Conservation (phyloP, 2,113 vertebrate species). For the Saccopteryx leptura region DNA sequence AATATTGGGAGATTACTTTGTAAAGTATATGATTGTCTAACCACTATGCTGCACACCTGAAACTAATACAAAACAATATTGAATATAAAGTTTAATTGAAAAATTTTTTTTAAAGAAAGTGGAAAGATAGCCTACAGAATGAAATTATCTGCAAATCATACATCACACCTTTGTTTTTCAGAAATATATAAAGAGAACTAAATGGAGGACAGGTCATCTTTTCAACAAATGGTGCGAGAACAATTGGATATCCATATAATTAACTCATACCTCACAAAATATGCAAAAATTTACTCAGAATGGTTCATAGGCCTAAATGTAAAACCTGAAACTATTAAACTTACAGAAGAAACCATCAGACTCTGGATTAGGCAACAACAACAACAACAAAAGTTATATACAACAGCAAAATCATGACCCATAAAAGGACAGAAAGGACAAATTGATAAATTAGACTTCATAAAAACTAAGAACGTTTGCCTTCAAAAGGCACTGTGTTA, state of each 20-base stretch:
- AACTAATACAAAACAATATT: not conserved
- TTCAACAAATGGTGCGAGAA: slow-evolving; percentile 8
- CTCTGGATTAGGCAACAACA: not conserved
- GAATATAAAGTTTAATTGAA: not conserved
- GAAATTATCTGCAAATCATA: not conserved
- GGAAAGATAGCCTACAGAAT: not conserved
- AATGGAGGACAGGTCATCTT: slow-evolving; percentile 19
- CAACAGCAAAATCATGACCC: not conserved
- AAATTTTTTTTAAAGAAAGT: not conserved
- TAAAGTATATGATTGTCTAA: too few species aligned
- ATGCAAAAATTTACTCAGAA: slow-evolving; percentile 1
- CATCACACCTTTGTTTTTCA: not conserved
- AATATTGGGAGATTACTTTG: not conserved
- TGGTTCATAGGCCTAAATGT: not conserved
- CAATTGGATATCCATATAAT: not conserved
- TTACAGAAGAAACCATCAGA: slow-evolving; percentile 41
- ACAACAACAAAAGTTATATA: not conserved
- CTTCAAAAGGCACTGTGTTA: slow-evolving; percentile 31
- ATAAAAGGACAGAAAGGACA: not conserved
- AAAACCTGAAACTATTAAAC: slow-evolving; percentile 44
- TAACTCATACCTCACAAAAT: not conserved
- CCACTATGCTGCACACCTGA: not conserved
- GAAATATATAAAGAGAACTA: not conserved
- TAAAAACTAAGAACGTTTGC: slow-evolving; percentile 57
- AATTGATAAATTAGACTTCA: not conserved